Evolutionary conservation across 35 echinoderm and acorn worm species (phyloP).

Genomic region (Heliocidaris erythrogramma): DNA sequence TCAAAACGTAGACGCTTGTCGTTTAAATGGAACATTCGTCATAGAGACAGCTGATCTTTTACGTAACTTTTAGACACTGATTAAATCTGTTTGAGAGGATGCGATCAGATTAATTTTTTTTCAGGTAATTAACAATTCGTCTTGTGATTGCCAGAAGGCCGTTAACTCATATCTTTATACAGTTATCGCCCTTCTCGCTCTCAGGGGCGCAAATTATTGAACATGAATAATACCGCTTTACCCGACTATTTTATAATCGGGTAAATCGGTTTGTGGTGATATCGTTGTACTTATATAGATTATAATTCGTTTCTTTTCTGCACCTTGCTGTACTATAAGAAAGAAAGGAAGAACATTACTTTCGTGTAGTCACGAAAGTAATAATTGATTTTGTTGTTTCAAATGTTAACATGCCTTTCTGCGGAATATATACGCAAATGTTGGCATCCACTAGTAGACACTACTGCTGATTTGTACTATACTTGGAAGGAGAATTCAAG

Average conservation of each 20-base stretch:
- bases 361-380: too few relatives aligned
- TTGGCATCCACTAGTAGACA: too few relatives aligned
- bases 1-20: neutral
- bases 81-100: neutral
- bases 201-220: too few relatives aligned
- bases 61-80: too few relatives aligned
- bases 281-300: neutral
- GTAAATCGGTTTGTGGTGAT: neutral
- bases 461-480: too few relatives aligned
- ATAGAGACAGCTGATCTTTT: neutral
- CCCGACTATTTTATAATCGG: neutral
- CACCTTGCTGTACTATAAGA: conserved; percentile 2
- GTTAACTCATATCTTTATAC: neutral
- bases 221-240: too few relatives aligned
- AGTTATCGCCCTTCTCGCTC: neutral
- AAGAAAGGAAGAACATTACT: neutral
- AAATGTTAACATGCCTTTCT: too few relatives aligned
- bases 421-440: too few relatives aligned
- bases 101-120: neutral
- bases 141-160: neutral
- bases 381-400: too few relatives aligned
- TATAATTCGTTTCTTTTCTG: neutral
- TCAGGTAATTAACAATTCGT: neutral
- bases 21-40: neutral
- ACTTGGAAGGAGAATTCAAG: too few relatives aligned